Percentiles rank a stretch among this genome's conserved stretches.
Conservation (phyloP, 2,113 vertebrate genomes). For the Hepsetus odoe region DNA sequence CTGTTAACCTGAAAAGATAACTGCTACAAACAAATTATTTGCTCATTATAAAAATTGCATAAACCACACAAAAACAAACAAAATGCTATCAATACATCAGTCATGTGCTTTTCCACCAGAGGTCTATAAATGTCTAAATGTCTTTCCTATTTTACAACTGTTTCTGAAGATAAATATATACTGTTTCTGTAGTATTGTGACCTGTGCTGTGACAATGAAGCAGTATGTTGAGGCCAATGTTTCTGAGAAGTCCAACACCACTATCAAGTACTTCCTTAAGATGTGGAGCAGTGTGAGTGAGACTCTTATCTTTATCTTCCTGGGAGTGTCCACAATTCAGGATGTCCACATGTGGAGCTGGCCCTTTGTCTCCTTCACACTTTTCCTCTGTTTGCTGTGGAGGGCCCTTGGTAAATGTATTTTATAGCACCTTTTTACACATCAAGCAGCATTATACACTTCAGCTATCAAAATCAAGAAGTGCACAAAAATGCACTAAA, state of each 20-base stretch:
- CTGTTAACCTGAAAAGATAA: no score
- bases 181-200: slow-evolving; percentile 84
- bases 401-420: slow-evolving; percentile 83
- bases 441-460: neutral
- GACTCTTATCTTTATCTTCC: slow-evolving; percentile 97
- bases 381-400: slow-evolving; percentile 88
- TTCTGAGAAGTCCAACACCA: slow-evolving; percentile 96
- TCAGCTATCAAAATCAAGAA: no score
- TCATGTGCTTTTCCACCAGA: no score
- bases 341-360: slow-evolving; percentile 93
- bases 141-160: no score
- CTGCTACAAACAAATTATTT: no score
- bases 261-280: slow-evolving; percentile 97
- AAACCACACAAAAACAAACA: no score
- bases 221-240: slow-evolving; percentile 97
- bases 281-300: slow-evolving; percentile 99
- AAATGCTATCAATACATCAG: no score
- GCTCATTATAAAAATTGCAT: no score
- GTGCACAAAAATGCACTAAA: no score
- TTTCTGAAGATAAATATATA: no score
- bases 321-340: slow-evolving; percentile 91
- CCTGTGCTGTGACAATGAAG: slow-evolving; percentile 88
- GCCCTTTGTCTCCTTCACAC: slow-evolving; percentile 87
- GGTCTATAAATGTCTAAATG: no score
- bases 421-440: neutral